Conservation (phyloP, 2,113 vertebrate species). For the Chinchilla lanigera region DNA sequence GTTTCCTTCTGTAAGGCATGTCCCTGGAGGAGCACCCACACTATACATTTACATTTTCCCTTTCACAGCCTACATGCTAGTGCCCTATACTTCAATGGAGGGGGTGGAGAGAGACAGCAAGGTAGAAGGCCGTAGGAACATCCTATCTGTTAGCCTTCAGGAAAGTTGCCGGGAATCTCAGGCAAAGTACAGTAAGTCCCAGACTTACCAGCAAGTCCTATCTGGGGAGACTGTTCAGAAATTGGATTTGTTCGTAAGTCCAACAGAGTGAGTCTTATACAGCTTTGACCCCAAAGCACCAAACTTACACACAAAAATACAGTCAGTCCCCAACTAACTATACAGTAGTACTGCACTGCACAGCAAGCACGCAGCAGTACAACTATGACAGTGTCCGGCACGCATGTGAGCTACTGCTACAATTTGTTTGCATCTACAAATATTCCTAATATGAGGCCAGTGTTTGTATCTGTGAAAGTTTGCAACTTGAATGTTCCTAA, state of each 20-base stretch:
- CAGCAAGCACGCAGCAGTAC: neutral
- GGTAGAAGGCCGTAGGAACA: neutral
- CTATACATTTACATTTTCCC: rapidly evolving
- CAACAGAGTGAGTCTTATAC: neutral
- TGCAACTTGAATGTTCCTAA: neutral
- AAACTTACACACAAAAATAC: neutral
- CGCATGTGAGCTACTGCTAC: neutral
- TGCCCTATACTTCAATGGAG: neutral
- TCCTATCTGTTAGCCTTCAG: neutral
- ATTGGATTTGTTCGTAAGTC: neutral
- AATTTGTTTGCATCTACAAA: neutral
- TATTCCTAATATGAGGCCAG: neutral
- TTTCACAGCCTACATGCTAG: rapidly evolving
- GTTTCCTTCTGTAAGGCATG: neutral
- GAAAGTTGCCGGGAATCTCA: neutral
- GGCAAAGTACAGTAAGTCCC: neutral
- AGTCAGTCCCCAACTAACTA: neutral
- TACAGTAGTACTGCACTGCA: neutral
- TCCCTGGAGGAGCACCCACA: neutral
- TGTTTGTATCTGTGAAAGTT: neutral
- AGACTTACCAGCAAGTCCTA: neutral
- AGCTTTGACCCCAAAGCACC: neutral
- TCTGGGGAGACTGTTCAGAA: neutral
- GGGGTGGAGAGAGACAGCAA: neutral
- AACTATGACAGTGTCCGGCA: neutral